Base-by-base conservation (phyloP, 2,888 invertebrate genomes). In the Chironomus riparius region DNA sequence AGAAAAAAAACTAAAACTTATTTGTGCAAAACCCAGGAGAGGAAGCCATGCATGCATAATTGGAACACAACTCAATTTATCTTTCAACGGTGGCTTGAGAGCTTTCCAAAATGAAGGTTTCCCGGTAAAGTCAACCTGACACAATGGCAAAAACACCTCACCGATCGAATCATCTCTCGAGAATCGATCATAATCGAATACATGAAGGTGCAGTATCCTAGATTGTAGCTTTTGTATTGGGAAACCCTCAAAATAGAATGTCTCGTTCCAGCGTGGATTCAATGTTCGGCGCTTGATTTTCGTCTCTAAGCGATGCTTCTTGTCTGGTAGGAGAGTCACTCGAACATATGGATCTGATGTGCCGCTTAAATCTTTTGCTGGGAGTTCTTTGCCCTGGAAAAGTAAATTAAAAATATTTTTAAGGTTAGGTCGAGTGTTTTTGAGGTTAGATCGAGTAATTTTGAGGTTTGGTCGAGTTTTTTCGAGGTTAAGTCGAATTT, bases 31-130 rank as follows among this genome's bases (percentile, higher is more conserved):
- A 38, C 38, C 38, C 38, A 38, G 38, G 38, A 38, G 7, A 38
- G 38, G 38, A 38, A 38, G 38, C 38, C 38, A 38, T 38, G 38
- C 38, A 38, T 38, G 38, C 38, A 38, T 38, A 15, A 56, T 56
- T 56, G 56, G 56, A 56, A 56, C 56, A 56, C 56, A 56, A 56
- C 56, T 56, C 56, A 56, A 56, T 56, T 56, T 95, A 85, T 95
- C 94, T 85, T 95, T 95, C 15, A 94, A 93, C 77, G 95, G 94
- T 0, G 95, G 95, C 83, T 95, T 94, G 77, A 95, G 86, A 0
- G 95, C 92, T 83, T 95, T 95, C 95, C 95, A 95, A 86, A 95
- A 95, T n/a, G 93, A 91, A 6, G 95, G 95, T 83, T 95, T 95
- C 85, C 94, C 93, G 80, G 94, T 94, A 78, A 95, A 87, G 82